Percentiles rank a stretch among this genome's conserved stretches.
Conservation (phyloP, 2,113 vertebrate genomes). For the Antennarius striatus region DNA sequence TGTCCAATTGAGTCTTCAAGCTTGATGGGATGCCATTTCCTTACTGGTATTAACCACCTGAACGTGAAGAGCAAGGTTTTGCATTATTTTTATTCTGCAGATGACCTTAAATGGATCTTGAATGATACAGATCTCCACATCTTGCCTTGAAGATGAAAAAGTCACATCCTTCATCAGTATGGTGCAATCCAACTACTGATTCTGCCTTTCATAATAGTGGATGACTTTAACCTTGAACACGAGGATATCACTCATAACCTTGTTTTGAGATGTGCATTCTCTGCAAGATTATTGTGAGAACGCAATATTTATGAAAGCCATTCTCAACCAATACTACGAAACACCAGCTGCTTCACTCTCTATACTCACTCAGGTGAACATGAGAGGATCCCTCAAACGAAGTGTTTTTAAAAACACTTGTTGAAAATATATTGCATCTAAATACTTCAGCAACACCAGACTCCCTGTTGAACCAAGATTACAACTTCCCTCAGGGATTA, state of each 20-base stretch:
- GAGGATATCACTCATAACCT: no score
- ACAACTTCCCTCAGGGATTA: no score
- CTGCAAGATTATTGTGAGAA: not conserved
- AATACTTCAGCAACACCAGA: no score
- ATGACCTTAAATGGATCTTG: conserved; percentile 16
- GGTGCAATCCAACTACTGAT: not conserved
- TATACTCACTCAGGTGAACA: not conserved
- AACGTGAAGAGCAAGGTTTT: conserved; percentile 4
- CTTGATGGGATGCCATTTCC: no score
- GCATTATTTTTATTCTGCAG: not conserved
- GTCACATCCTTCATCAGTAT: not conserved
- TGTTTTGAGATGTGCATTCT: not conserved
- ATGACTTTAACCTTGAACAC: not conserved
- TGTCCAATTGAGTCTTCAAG: no score
- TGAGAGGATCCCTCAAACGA: no score
- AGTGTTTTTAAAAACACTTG: no score
- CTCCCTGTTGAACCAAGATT: no score
- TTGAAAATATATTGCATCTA: no score
- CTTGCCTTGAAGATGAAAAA: conserved; percentile 17
- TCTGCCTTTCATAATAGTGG: not conserved
- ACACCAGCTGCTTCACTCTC: not conserved
- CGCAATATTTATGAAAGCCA: not conserved
- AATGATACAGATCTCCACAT: not conserved
- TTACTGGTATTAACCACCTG: not conserved
- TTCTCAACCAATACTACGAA: not conserved